Percentiles rank a stretch among this genome's conserved stretches.
These are phyloP conservation scores for Lordiphosa mommai DNA, from an alignment of 1,140 invertebrate species.

Conservation along the genomic window DNA sequence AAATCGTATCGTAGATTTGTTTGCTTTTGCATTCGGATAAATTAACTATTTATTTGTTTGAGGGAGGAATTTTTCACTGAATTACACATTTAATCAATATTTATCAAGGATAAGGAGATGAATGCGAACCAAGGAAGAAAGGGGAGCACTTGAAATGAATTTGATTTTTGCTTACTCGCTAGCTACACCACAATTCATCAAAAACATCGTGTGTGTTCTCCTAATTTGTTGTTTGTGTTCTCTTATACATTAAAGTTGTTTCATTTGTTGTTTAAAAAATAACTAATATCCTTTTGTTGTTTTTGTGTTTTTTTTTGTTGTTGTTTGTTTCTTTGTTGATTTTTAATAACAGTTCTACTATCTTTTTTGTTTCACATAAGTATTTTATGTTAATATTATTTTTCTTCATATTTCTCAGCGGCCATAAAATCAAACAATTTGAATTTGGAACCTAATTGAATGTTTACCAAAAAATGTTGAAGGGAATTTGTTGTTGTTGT, in stretches of 20 bases:
- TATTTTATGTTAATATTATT: conserved; percentile 24
- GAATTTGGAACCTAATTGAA: conserved; percentile 34
- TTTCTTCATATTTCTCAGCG: conserved; percentile 21
- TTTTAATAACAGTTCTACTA: conserved; percentile 42
- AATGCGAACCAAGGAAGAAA: conserved; percentile 12
- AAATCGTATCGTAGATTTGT: not conserved
- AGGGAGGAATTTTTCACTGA: conserved; percentile 23
- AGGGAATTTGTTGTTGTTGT: conserved; percentile 21
- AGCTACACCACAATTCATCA: conserved; percentile 43
- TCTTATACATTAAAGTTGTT: conserved; percentile 1
- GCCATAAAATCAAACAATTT: conserved; percentile 27
- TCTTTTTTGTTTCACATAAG: conserved; percentile 9
- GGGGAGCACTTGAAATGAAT: conserved; percentile 18
- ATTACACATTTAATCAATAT: conserved; percentile 58
- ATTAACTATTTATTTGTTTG: conserved; percentile 63
- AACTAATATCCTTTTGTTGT: conserved; percentile 49
- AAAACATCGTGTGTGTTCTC: no score
- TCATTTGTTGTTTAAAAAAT: conserved; percentile 39
- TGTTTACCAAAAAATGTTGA: conserved; percentile 11
- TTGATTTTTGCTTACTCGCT: conserved; percentile 54
- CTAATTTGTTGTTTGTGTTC: no score
- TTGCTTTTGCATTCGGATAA: conserved; percentile 64
- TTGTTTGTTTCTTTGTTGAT: conserved; percentile 25
- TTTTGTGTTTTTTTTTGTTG: conserved; percentile 32
- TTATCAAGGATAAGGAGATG: not conserved